These are phyloP conservation scores for Scaptomyza graminum DNA, from an alignment of 1,140 invertebrate species.

Conservation along the genomic window DNA sequence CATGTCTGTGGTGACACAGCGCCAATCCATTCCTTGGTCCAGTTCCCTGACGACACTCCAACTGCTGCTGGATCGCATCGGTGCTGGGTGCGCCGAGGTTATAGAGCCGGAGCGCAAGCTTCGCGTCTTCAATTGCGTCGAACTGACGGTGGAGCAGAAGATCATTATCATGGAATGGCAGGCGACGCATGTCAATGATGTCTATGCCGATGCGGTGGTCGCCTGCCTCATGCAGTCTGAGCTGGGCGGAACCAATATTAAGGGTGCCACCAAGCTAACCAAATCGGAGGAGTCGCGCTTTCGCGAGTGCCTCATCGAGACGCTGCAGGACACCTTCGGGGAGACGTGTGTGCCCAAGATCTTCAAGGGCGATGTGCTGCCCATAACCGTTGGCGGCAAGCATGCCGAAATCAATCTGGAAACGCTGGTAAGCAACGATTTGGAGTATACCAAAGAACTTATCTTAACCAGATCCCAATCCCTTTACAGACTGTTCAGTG, in stretches of 20 bases:
- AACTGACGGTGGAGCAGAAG: constrained; percentile 92
- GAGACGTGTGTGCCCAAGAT: constrained; percentile 97
- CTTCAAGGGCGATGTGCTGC: constrained; percentile 95
- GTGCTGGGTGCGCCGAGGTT: constrained; percentile 90
- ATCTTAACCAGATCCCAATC: not conserved
- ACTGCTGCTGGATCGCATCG: constrained; percentile 92
- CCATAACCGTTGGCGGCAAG: constrained; percentile 93
- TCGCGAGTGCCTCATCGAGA: constrained; percentile 96
- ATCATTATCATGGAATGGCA: constrained; percentile 96
- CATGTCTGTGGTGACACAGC: constrained; percentile 95
- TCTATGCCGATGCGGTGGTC: constrained; percentile 98
- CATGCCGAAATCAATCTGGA: constrained; percentile 94
- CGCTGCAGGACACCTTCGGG: constrained; percentile 97
- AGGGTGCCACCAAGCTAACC: constrained; percentile 86
- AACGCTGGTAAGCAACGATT: constrained; percentile 86
- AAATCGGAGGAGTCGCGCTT: constrained; percentile 94
- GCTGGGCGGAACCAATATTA: constrained; percentile 86
- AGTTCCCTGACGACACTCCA: constrained; percentile 92
- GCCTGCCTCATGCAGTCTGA: constrained; percentile 92
- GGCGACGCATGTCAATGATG: constrained; percentile 97
- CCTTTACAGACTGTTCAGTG: constrained; percentile 90
- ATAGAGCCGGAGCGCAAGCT: constrained; percentile 89
- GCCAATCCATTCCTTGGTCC: constrained; percentile 94
- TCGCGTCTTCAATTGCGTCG: constrained; percentile 91
- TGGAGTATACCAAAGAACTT: not conserved